These are phyloP conservation scores for Triplophysa tibetana DNA, from an alignment of 2,113 vertebrate species.

Conservation along the genomic window DNA sequence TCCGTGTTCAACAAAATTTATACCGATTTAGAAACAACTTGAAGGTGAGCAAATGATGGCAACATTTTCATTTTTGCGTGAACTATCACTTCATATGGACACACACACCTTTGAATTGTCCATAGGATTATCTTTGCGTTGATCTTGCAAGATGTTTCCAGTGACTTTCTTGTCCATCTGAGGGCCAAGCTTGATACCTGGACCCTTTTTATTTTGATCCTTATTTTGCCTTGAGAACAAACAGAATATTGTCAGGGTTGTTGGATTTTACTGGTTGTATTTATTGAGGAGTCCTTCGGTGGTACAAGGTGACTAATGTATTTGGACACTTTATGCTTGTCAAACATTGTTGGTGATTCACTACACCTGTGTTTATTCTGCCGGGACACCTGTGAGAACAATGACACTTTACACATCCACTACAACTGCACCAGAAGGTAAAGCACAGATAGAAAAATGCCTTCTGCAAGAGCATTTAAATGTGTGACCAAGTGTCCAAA, in stretches of 20 bases:
- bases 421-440: neutral
- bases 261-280: too few species aligned
- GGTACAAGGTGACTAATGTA: neutral
- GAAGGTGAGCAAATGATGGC: too few species aligned
- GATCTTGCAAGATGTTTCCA: slow-evolving; percentile 63
- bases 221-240: slow-evolving; percentile 71
- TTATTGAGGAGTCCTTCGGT: too few species aligned
- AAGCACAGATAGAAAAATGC: too few species aligned
- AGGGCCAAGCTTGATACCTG: slow-evolving; percentile 90
- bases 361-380: neutral
- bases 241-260: neutral
- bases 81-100: neutral
- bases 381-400: neutral
- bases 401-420: neutral
- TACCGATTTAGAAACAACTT: too few species aligned
- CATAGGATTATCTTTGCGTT: slow-evolving; percentile 72
- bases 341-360: neutral
- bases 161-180: slow-evolving; percentile 92
- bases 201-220: slow-evolving; percentile 91
- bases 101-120: slow-evolving; percentile 60
- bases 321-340: neutral
- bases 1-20: too few species aligned
- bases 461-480: too few species aligned
- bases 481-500: too few species aligned
- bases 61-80: too few species aligned